Evolutionary conservation across 1,140 invertebrate genomes (phyloP), one percentile per base, ranked within the genome.

Genomic region (Drosophila watanabei): DNA sequence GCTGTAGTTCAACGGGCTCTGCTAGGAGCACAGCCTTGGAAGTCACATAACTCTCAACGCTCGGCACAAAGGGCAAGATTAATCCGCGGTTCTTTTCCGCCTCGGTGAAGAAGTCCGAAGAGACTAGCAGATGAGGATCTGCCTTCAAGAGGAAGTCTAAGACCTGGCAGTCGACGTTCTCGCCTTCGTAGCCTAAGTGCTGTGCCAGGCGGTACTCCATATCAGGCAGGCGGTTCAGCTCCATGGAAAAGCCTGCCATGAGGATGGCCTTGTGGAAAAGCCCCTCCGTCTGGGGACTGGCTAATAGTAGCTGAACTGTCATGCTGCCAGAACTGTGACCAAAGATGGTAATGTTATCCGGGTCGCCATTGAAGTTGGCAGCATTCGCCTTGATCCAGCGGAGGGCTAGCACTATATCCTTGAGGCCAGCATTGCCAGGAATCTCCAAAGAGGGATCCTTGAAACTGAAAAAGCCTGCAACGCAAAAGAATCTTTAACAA

Each of bases 341-440:
- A 60, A 93, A 93, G 2, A 95, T 59, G 1, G 94, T 94, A 4
- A 96, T 94, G 39, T 94, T 94, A 11, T 94, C 76, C 1, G 94
- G 90, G 87, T 95, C 94, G 1, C 96, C 95, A 62, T 95, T 95
- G 73, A 96, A 96, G 62, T 88, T 73, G 5, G 91, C 76, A 20
- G 95, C 95, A 83, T 96, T 95, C 4, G 94, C 92, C 76, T 94
- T 93, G 5, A 96, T 93, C 94, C 95, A 96, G 75, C 94, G 89
- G 10, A 96, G 87, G 0, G 94, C 95, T 14, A 94, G 56, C 5
- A 92, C 43, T 79, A 94, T 93, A 83, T 95, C 95, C 83, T 94
- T 94, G 0, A 95, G 84, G 0, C 94, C 94, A 73, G 94, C 94
- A 75, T 95, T 95, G 5, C 95, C 95, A 13, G 94, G 93, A n/a